phyloP scores from a whole-genome alignment of 2,113 vertebrate species.

The Seriola rivoliana region DNA sequence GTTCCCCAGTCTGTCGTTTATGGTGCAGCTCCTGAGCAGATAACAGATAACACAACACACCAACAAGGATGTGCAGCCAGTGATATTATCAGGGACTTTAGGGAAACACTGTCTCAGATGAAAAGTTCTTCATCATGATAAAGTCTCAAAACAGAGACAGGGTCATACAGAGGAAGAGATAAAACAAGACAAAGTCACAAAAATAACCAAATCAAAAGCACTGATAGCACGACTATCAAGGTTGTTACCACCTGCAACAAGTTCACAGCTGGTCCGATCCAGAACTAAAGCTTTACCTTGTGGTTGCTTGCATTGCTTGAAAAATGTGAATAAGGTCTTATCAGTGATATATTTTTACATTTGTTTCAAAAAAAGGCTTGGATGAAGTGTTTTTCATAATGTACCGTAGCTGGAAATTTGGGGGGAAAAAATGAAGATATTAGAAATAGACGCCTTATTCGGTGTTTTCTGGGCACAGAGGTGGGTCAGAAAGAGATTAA shows the following conservation, averaged over 20 bases:
- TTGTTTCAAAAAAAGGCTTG: neutral
- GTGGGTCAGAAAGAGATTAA: slow-evolving; percentile 52
- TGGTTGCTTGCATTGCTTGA: neutral
- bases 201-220: slow-evolving; percentile 61
- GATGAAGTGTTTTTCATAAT: neutral
- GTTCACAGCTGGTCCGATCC: slow-evolving; percentile 2
- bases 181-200: slow-evolving; percentile 47
- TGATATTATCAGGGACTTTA: slow-evolving; percentile 64
- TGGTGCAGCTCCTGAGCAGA: slow-evolving; percentile 52
- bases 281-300: slow-evolving; percentile 6
- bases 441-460: slow-evolving; percentile 11
- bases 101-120: slow-evolving; percentile 61
- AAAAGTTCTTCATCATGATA: slow-evolving; percentile 61
- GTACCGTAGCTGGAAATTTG: neutral
- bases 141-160: slow-evolving; percentile 42
- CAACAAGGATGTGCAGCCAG: slow-evolving; percentile 47
- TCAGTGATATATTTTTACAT: neutral
- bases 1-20: slow-evolving; percentile 55
- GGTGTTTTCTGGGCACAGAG: slow-evolving; percentile 18
- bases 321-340: neutral
- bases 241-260: slow-evolving; percentile 9
- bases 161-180: slow-evolving; percentile 24
- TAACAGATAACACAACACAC: slow-evolving; percentile 62
- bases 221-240: neutral
- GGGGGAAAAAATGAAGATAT: neutral